A percentile compares a stretch with the other conserved stretches of the same genome.
Evolutionary conservation across 2,888 invertebrate species (phyloP).

Genomic region (Sacculina carcini): DNA sequence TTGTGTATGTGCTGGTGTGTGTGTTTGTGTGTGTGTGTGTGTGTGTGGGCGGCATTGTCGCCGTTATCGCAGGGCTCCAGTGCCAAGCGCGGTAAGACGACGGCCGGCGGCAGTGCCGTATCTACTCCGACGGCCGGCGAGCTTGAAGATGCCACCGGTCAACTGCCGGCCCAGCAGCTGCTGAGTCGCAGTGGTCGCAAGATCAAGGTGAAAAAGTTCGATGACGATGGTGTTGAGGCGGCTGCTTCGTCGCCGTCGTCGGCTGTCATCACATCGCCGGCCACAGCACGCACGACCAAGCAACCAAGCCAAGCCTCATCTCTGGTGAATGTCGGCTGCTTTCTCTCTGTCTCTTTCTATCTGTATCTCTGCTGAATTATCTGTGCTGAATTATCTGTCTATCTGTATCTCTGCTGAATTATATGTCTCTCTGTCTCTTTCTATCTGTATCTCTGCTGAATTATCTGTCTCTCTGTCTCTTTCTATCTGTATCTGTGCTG

Average conservation of each 20-base stretch:
- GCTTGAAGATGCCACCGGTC: too few relatives aligned
- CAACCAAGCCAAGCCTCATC: too few relatives aligned
- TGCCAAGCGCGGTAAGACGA: too few relatives aligned
- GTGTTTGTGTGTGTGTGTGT: too few relatives aligned
- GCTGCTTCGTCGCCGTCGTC: not conserved
- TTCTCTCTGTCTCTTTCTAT: too few relatives aligned
- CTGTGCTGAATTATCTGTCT: conserved; percentile 1
- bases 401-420: not conserved
- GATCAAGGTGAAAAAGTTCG: conserved; percentile 33
- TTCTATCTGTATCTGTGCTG: not conserved
- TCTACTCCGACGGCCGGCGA: too few relatives aligned
- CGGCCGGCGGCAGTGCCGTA: too few relatives aligned
- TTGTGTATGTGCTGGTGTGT: too few relatives aligned
- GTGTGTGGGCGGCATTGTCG: too few relatives aligned
- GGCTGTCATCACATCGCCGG: not conserved
- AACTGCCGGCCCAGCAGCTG: not conserved
- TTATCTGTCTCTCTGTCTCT: not conserved
- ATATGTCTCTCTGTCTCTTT: not conserved
- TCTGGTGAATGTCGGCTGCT: not conserved
- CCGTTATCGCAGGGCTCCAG: too few relatives aligned
- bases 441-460: not conserved
- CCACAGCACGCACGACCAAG: too few relatives aligned
- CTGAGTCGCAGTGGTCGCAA: conserved; percentile 43
- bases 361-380: conserved; percentile 4
- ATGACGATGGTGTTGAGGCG: conserved; percentile 16